Evolutionary conservation across 1,140 invertebrate genomes (phyloP), one percentile per base, ranked within the genome.

Genomic region (Dendrolimus punctatus): DNA sequence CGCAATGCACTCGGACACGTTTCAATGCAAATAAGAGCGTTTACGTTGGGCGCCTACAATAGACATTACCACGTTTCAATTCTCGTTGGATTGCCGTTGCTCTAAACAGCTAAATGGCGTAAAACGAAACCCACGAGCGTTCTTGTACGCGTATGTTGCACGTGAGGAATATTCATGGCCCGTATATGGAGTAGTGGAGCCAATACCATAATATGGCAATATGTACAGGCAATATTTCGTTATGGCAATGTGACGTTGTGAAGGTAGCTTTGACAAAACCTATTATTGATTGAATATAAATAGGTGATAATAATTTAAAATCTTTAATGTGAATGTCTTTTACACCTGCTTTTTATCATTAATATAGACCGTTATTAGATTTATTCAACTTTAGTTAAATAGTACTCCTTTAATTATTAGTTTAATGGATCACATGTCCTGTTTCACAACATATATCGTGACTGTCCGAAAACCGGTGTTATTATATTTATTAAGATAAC

Each of bases 21-120:
- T 78, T 74, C 65, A 60, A 77, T 77, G 79, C 76, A 80, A 80
- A 82, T 82, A 80, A 68, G 68, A 75, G 71, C 73, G 73, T 79
- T 80, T 76, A 76, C 68, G 69, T 67, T 57, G 73, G 63, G 67
- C 68, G 63, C 68, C 68, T 71, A 80, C 77, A 78, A 75, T 78
- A 73, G 76, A 73, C 74, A 80, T 83, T 83, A 80, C 68, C 68
- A 73, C 73, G 74, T 80, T 80, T 76, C 74, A 80, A 78, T 78
- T 72, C 68, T 66, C 62, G 49, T 56, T 57, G 66, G 71, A 76
- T 66, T 75, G 73, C 67, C 39, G 52, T 68, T 55, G 66, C 63
- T 68, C 68, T 71, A 73, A 80, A 70, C 79, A 73, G 70, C 67
- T 73, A 76, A 81, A 81, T 71, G 58, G 67, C 70, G 70, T 76